Conservation (phyloP, 2,797 vertebrate genomes). For the Sphenopsis melanotis region DNA sequence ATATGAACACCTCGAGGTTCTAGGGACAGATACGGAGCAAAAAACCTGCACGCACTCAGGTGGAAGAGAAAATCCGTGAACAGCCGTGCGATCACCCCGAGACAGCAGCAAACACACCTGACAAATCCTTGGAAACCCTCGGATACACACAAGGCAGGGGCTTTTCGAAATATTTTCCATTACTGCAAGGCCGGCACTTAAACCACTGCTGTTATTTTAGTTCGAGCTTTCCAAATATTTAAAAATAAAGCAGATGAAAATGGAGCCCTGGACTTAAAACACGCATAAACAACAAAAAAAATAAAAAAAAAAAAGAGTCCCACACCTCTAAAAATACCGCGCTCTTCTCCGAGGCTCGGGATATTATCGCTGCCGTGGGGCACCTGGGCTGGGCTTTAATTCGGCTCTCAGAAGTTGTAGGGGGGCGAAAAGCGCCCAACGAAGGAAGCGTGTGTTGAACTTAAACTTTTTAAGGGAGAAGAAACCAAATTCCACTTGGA, state of each 20-base stretch:
- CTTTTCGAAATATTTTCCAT: conserved; percentile 61
- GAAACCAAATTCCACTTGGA: not conserved
- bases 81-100: not conserved
- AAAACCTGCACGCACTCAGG: not conserved
- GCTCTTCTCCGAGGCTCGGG: not conserved
- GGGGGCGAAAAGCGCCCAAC: accelerated
- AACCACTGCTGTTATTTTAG: conserved; percentile 50
- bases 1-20: not conserved
- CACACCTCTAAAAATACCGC: conserved; percentile 44
- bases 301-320: not conserved
- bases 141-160: not conserved
- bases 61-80: not conserved
- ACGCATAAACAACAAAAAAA: not conserved
- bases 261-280: not conserved
- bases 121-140: conserved; percentile 22
- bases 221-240: conserved; percentile 55
- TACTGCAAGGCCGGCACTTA: conserved; percentile 26
- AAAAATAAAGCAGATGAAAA: conserved; percentile 53
- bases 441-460: not conserved
- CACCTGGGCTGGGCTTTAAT: not conserved
- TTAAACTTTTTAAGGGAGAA: not conserved
- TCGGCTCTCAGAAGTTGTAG: not conserved
- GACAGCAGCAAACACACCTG: conserved; percentile 18
- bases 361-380: not conserved
- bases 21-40: not conserved